Conservation (phyloP, 2,113 vertebrate genomes). For the Pyrgilauda ruficollis region DNA sequence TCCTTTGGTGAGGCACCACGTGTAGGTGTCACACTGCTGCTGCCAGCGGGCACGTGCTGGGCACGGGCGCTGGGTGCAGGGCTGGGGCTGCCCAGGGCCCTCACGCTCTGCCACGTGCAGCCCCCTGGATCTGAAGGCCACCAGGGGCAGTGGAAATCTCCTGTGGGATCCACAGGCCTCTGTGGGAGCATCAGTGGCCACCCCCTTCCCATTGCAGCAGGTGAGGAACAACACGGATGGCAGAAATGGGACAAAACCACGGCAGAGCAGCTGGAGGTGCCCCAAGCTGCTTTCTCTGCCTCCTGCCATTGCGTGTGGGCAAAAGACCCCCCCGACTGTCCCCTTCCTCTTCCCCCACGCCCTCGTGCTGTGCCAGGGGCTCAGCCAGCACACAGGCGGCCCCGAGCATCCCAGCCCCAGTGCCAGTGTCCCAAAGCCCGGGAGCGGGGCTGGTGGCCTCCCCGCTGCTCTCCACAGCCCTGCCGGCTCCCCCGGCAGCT, state of each 20-base stretch:
- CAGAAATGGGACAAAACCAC: neutral
- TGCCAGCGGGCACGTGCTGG: neutral
- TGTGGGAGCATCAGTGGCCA: neutral
- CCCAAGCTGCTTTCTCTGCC: neutral
- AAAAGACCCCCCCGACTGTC: neutral
- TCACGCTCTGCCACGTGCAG: neutral
- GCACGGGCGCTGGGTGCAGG: neutral
- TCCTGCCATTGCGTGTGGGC: neutral
- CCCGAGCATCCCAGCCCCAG: neutral
- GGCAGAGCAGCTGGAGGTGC: neutral
- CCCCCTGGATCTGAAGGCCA: neutral
- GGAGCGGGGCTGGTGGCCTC: neutral
- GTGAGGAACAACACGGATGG: rapidly evolving
- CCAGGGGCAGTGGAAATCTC: neutral
- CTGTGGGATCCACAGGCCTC: neutral
- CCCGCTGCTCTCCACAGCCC: neutral
- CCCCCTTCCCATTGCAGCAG: rapidly evolving
- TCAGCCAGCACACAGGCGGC: neutral
- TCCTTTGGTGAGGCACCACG: neutral
- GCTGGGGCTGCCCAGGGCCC: neutral
- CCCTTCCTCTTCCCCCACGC: neutral
- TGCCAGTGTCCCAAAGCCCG: rapidly evolving
- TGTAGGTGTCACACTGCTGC: neutral
- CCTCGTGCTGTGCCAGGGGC: neutral
- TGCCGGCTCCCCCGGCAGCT: neutral